phyloP scores from a whole-genome alignment of 2,113 vertebrate genomes.

The Recurvirostra avosetta region DNA sequence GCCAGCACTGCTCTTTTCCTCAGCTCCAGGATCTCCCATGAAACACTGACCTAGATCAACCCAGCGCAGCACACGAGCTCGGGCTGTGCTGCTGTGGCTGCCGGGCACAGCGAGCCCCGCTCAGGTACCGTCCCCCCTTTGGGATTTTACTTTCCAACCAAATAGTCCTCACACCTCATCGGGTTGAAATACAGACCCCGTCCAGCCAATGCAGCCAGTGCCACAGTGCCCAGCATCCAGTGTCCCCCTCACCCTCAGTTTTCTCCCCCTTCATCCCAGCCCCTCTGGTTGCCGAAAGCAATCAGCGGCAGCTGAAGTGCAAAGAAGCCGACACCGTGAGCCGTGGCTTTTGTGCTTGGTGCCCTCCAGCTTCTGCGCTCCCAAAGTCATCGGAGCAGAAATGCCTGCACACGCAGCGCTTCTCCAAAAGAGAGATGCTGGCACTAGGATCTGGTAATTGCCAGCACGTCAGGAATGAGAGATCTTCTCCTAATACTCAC shows the following conservation, averaged over 20 bases:
- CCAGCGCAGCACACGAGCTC: fast-evolving
- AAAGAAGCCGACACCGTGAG: neutral
- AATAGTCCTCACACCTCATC: neutral
- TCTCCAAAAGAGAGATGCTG: neutral
- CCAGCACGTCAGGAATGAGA: neutral
- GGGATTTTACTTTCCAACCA: fast-evolving
- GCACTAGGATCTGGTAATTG: neutral
- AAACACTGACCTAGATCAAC: neutral
- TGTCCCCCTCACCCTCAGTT: neutral
- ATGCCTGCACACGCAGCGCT: fast-evolving
- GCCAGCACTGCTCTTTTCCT: neutral
- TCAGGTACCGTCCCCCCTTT: fast-evolving
- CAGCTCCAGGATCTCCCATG: neutral
- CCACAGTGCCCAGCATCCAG: neutral
- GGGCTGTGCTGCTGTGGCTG: neutral
- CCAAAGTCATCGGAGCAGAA: neutral
- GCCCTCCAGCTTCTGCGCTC: neutral
- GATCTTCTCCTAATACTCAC: constrained; percentile 20
- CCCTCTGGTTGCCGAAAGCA: neutral
- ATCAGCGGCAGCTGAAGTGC: neutral
- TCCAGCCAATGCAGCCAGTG: fast-evolving
- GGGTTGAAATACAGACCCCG: fast-evolving
- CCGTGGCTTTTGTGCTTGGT: fast-evolving
- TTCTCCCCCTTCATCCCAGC: neutral
- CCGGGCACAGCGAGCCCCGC: fast-evolving